phyloP scores from a whole-genome alignment of 2,888 invertebrate species.

The Drosophila pegasa region DNA sequence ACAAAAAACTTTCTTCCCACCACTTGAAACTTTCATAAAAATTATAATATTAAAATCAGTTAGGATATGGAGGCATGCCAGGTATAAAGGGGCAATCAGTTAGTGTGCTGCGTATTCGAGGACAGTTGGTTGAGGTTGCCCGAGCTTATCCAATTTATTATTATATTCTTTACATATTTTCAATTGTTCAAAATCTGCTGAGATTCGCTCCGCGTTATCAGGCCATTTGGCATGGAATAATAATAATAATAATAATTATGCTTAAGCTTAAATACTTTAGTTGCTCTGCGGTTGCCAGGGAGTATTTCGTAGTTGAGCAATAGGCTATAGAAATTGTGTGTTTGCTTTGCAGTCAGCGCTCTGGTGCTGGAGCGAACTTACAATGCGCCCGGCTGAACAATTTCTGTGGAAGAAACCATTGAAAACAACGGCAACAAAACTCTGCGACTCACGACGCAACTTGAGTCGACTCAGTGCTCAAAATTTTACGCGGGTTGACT shows the following conservation, averaged over 20 bases:
- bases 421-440: conserved; percentile 28
- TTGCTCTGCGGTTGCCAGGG: not conserved
- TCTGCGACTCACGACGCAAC: conserved; percentile 32
- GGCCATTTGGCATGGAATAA: not conserved
- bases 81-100: not conserved
- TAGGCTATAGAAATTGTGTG: conserved; percentile 19
- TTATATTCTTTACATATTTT: not conserved
- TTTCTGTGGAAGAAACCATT: conserved; percentile 43
- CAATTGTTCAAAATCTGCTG: too few relatives aligned
- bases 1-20: too few relatives aligned
- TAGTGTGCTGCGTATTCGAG: not conserved
- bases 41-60: too few relatives aligned
- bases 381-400: conserved; percentile 52
- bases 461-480: conserved; percentile 60
- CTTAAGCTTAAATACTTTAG: conserved; percentile 17
- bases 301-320: conserved; percentile 31
- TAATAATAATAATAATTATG: not conserved
- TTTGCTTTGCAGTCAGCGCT: conserved; percentile 33
- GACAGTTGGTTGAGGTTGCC: too few relatives aligned
- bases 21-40: too few relatives aligned
- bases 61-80: not conserved
- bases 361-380: conserved; percentile 24
- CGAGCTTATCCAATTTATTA: not conserved
- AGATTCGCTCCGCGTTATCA: not conserved
- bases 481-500: conserved; percentile 78